phyloP scores from a whole-genome alignment of 2,888 invertebrate species.

The Conops quadrifasciatus region DNA sequence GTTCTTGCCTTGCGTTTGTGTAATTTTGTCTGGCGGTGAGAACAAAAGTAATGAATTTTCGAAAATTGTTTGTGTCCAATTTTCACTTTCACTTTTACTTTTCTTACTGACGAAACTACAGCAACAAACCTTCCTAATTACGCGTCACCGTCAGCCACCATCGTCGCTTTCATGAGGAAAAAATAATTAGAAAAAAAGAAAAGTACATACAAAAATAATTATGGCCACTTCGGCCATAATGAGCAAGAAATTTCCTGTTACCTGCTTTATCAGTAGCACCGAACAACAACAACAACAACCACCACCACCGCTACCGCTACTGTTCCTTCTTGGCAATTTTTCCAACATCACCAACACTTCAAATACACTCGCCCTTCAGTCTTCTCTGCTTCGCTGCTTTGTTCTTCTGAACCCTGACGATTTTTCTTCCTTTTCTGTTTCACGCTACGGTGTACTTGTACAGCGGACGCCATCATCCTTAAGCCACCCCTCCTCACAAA shows the following conservation, averaged over 20 bases:
- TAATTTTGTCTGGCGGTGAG: too few relatives aligned
- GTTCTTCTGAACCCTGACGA: too few relatives aligned
- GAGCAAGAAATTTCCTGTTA: constrained; percentile 31
- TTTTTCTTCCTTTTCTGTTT: not conserved
- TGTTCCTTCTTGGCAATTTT: constrained; percentile 45
- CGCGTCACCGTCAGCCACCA: not conserved
- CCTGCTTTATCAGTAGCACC: constrained; percentile 44
- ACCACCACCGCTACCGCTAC: not conserved
- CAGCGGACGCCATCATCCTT: not conserved
- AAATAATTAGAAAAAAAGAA: constrained; percentile 56
- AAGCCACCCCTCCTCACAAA: not conserved
- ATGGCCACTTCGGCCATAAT: constrained; percentile 56
- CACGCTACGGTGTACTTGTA: not conserved
- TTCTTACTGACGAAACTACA: constrained; percentile 19
- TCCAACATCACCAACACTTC: constrained; percentile 55
- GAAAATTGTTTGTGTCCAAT: not conserved
- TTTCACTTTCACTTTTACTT: constrained; percentile 36
- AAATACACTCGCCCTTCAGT: constrained; percentile 48
- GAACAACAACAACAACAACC: constrained; percentile 7
- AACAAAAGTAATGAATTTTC: too few relatives aligned
- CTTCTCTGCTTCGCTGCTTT: not conserved
- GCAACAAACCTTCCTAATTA: not conserved
- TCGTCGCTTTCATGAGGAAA: constrained; percentile 25
- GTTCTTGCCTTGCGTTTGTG: too few relatives aligned
- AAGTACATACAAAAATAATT: constrained; percentile 49